Percentiles rank a stretch among this genome's conserved stretches.
Evolutionary conservation across 1,140 invertebrate genomes (phyloP).

Genomic region (Drosophila miranda): DNA sequence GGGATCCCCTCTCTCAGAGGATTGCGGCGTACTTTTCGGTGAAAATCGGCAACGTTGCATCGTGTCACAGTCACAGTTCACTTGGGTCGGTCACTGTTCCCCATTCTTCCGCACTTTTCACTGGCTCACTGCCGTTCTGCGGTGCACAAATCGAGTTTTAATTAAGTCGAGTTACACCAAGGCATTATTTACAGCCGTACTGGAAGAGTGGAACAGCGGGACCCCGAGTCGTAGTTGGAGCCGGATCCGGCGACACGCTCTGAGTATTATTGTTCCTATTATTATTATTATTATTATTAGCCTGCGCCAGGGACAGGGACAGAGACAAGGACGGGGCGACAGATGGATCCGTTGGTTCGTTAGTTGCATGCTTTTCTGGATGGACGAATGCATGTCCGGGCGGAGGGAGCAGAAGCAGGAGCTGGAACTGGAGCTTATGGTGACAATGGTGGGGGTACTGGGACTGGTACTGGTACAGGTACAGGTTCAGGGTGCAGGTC

Average conservation of each 20-base stretch:
- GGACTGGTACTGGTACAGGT: too few species aligned
- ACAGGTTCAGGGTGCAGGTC: not conserved
- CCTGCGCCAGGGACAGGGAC: constrained; percentile 4
- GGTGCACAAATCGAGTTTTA: constrained; percentile 56
- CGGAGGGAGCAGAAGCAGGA: not conserved
- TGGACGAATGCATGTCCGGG: constrained; percentile 9
- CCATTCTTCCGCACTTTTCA: not conserved
- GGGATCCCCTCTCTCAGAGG: too few species aligned
- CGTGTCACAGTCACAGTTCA: constrained; percentile 8
- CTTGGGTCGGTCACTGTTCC: not conserved
- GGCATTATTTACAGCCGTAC: constrained; percentile 27
- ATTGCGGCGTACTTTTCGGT: not conserved
- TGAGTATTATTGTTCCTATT: constrained; percentile 42
- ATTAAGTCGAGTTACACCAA: constrained; percentile 37
- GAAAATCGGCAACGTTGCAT: constrained; percentile 33
- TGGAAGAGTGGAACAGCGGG: not conserved
- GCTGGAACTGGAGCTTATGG: not conserved
- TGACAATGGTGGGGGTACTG: too few species aligned
- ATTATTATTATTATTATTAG: constrained; percentile 46
- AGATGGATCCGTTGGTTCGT: too few species aligned
- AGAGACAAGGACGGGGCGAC: too few species aligned
- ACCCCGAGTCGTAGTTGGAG: too few species aligned
- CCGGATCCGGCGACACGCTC: constrained; percentile 30
- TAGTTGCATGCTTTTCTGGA: too few species aligned
- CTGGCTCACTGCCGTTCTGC: constrained; percentile 5